Base-by-base conservation (phyloP, 2,113 vertebrate species). In the Rhabdomys dilectus region DNA sequence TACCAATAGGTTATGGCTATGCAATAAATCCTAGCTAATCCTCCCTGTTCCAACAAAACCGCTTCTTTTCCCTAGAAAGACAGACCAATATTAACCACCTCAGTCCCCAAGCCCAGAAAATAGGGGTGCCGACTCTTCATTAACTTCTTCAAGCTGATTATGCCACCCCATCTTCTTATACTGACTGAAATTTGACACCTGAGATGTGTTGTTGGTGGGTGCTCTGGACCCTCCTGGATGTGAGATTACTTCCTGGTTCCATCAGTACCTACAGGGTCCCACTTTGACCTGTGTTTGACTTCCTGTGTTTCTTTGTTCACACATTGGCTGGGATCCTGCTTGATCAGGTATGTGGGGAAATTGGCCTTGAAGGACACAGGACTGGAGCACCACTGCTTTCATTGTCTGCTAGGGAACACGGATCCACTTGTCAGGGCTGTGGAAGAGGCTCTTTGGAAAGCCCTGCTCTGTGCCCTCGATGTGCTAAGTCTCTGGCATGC, bases 211-310 rank as follows among this genome's bases (percentile, higher is more conserved):
- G 13, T 53, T 91, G 70, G 34, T 1, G 1, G 87, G 53, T 85
- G 29, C 12, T 45, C 7, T 0, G 1, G 48, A 13, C 9, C 2
- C 31, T 36, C 10, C 6, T 39, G 29, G 22, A 1, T 8, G 48
- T 29, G 34, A 88, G 48, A 60, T 29, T 21, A 13, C 3, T 39
- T 75, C 24, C 48, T 26, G n/a, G 75, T 45, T 7, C 11, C 10
- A 10, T 70, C 62, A 9, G 2, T 58, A 58, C n/a, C n/a, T 24
- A n/a, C 42, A 5, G 7, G 17, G 22, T 48, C 66, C 34, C 16
- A 3, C n/a, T 66, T 66, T 66, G 64, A 66, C 29, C 64, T 31
- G 64, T 10, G 64, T 66, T 66, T 66, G 64, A 66, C 51, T 82
- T 48, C n/a, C 77, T 51, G 7, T 48, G 75, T 96, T 42, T 53